phyloP scores from a whole-genome alignment of 2,888 invertebrate species.

The Leptinotarsa tumamoca region DNA sequence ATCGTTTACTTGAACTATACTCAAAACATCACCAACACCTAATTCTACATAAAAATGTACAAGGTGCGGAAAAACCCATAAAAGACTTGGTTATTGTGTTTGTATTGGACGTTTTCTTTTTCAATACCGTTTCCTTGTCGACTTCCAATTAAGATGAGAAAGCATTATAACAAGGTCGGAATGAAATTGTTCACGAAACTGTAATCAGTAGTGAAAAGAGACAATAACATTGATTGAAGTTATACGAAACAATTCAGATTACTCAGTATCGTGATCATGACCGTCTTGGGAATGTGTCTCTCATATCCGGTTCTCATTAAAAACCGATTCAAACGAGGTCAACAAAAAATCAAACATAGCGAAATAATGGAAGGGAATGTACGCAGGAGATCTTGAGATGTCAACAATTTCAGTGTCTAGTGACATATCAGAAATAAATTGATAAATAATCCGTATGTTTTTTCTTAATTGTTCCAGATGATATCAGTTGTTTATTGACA shows the following conservation, averaged over 20 bases:
- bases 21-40: no score
- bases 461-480: no score
- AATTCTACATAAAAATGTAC: no score
- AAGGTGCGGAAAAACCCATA: no score
- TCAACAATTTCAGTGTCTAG: background rate
- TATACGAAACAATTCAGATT: background rate
- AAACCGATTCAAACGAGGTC: background rate
- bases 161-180: background rate
- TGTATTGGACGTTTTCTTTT: background rate
- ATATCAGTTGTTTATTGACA: no score
- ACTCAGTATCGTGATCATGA: background rate
- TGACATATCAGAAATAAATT: background rate
- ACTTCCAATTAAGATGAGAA: background rate
- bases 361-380: background rate
- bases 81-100: no score
- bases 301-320: constrained; percentile 3
- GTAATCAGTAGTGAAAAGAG: background rate
- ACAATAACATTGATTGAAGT: background rate
- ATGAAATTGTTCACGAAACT: background rate
- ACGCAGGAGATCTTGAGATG: background rate
- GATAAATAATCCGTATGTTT: background rate
- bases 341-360: background rate
- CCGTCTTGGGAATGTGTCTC: background rate
- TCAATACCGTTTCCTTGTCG: background rate
- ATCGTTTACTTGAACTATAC: no score